Evolutionary conservation across 2,113 vertebrate genomes (phyloP).

Genomic region (Labeo rohita): DNA sequence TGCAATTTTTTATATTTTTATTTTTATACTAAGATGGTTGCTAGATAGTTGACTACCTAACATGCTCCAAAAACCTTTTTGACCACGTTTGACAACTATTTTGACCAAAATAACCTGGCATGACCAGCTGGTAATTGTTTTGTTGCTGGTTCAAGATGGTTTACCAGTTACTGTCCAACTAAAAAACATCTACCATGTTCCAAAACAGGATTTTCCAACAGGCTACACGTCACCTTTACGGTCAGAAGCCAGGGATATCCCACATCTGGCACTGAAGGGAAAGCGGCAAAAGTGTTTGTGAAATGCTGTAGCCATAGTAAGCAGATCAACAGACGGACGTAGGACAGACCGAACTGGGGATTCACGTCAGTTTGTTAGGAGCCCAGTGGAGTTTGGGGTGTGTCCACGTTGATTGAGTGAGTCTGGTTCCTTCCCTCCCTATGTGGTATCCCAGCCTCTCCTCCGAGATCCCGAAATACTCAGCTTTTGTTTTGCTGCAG

Average conservation of each 20-base stretch:
- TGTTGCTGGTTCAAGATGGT: background rate
- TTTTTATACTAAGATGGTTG: background rate
- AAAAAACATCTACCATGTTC: background rate
- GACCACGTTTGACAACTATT: background rate
- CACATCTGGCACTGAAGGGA: background rate
- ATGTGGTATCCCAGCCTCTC: conserved; percentile 19
- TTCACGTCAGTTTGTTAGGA: background rate
- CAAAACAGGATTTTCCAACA: background rate
- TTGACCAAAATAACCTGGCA: background rate
- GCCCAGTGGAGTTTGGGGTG: conserved; percentile 50
- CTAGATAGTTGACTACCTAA: background rate
- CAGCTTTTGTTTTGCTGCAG: conserved; percentile 31
- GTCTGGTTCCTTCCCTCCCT: conserved; percentile 25
- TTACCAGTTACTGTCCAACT: background rate
- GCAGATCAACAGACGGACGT: background rate
- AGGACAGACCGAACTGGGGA: background rate
- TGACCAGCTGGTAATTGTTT: background rate
- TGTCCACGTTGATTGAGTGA: conserved; percentile 37
- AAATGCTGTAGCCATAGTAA: background rate
- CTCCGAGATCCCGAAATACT: conserved; percentile 43
- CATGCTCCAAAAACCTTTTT: background rate
- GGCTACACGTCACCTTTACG: background rate
- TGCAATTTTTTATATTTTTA: background rate
- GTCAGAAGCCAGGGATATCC: background rate
- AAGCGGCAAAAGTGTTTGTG: background rate